phyloP scores from a whole-genome alignment of 2,888 invertebrate species.

The Dynastes maya region DNA sequence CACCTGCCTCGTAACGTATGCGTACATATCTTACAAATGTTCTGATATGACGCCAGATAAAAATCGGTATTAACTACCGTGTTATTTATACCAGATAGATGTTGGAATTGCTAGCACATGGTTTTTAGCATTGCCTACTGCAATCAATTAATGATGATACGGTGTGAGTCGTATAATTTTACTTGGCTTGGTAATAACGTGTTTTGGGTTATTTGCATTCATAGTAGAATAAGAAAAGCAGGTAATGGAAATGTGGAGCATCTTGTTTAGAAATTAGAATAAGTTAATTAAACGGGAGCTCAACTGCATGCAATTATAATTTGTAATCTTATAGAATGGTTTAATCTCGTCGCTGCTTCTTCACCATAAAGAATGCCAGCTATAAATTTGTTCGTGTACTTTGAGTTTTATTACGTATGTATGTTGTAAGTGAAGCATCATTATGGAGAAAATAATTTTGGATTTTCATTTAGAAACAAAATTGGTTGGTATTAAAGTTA shows the following conservation, averaged over 20 bases:
- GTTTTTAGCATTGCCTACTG: not conserved
- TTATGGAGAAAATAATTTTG: too few relatives aligned
- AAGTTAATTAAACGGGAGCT: not conserved
- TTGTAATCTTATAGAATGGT: not conserved
- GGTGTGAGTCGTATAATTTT: not conserved
- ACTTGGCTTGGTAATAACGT: not conserved
- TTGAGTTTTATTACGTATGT: not conserved
- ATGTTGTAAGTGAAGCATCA: not conserved
- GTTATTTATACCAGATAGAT: slow-evolving; percentile 13
- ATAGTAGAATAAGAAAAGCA: not conserved
- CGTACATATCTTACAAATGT: slow-evolving; percentile 17
- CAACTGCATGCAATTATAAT: not conserved
- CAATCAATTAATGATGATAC: slow-evolving; percentile 10
- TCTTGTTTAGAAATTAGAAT: slow-evolving; percentile 14
- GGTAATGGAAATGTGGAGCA: not conserved
- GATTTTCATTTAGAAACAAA: too few relatives aligned
- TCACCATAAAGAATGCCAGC: not conserved
- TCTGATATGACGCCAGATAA: slow-evolving; percentile 18
- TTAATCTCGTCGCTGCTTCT: not conserved
- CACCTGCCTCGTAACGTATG: slow-evolving; percentile 11
- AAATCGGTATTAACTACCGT: slow-evolving; percentile 14
- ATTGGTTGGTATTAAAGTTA: too few relatives aligned
- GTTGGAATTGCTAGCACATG: slow-evolving; percentile 19
- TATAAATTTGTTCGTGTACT: too few relatives aligned
- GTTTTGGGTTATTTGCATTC: slow-evolving; percentile 15